A percentile compares a stretch with the other conserved stretches of the same genome.
Evolutionary conservation across 2,797 vertebrate species (phyloP).

Genomic region (Phataginus tetradactyla): DNA sequence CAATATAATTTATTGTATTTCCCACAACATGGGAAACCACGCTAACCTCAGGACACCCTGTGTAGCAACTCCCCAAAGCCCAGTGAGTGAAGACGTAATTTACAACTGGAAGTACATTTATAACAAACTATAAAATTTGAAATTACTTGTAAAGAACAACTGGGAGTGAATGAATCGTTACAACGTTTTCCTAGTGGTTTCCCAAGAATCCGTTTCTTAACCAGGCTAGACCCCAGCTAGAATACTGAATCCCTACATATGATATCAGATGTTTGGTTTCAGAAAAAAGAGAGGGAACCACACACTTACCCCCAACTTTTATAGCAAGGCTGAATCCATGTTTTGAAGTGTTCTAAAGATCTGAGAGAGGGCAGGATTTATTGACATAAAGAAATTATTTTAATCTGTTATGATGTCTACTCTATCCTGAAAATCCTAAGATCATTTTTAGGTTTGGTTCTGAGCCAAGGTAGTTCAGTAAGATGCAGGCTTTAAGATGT

Average conservation of each 20-base stretch:
- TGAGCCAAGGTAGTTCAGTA: background rate
- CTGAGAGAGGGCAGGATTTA: background rate
- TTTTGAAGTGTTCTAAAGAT: background rate
- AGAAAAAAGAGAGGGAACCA: background rate
- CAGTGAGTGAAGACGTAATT: slow-evolving; percentile 22
- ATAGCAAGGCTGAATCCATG: background rate
- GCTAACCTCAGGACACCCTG: background rate
- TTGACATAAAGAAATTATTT: background rate
- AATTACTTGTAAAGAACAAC: slow-evolving; percentile 40
- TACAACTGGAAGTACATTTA: slow-evolving; percentile 24
- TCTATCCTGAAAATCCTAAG: background rate
- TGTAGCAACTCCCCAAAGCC: background rate
- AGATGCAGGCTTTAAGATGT: background rate
- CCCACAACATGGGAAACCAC: background rate
- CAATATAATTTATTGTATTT: background rate
- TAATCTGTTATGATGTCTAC: background rate
- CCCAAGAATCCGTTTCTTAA: slow-evolving; percentile 12
- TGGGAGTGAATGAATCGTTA: background rate
- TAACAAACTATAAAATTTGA: background rate
- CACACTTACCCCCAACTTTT: background rate
- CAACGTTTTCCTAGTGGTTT: slow-evolving; percentile 4
- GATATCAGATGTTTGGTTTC: slow-evolving; percentile 7
- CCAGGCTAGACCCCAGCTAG: background rate
- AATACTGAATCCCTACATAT: background rate
- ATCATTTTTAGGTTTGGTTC: background rate